A percentile compares a stretch with the other conserved stretches of the same genome.
Evolutionary conservation across 2,888 invertebrate genomes (phyloP).

Genomic region (Cheilosia scutellata): DNA sequence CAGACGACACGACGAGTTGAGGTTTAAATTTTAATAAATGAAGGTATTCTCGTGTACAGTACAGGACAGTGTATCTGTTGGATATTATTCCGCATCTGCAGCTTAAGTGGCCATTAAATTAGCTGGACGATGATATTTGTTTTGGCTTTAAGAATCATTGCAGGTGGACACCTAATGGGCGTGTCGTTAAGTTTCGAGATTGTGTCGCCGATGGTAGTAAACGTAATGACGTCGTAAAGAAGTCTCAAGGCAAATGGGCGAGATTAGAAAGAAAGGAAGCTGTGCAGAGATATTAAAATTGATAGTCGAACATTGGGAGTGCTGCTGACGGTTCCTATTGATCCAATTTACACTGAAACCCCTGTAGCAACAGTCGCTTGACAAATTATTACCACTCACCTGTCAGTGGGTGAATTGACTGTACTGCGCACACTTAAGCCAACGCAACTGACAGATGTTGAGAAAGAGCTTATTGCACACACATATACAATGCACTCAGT

Average conservation of each 20-base stretch:
- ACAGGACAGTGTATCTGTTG: background rate
- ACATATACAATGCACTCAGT: conserved; percentile 1
- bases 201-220: conserved; percentile 15
- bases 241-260: background rate
- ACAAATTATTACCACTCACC: conserved; percentile 30
- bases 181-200: conserved; percentile 20
- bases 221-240: conserved; percentile 16
- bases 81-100: conserved; percentile 21
- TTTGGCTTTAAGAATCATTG: conserved; percentile 12
- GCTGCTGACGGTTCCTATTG: background rate
- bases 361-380: background rate
- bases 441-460: conserved; percentile 40
- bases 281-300: background rate
- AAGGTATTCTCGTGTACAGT: conserved; percentile 1
- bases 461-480: conserved; percentile 30
- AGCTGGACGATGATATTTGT: background rate
- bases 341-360: background rate
- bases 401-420: conserved; percentile 27
- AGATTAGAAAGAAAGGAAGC: conserved; percentile 8
- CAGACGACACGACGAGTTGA: conserved; percentile 16
- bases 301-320: background rate
- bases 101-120: conserved; percentile 47
- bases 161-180: conserved; percentile 25
- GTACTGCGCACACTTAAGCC: conserved; percentile 14
- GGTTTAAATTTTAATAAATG: conserved; percentile 21